These are phyloP conservation scores for Distichodus sexfasciatus DNA, from an alignment of 2,797 vertebrate genomes.

Conservation along the genomic window DNA sequence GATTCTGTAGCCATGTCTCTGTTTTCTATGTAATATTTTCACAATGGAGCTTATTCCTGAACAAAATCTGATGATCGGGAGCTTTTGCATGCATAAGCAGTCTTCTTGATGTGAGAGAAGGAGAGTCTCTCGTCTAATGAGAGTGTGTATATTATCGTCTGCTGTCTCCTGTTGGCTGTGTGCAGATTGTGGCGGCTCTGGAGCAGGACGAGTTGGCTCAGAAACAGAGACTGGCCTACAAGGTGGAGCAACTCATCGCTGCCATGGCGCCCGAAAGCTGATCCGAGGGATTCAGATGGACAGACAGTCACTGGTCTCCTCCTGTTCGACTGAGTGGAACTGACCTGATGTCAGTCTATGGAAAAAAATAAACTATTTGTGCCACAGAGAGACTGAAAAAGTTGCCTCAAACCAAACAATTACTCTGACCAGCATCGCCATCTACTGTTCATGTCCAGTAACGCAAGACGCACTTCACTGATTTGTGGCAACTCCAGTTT, in stretches of 20 bases:
- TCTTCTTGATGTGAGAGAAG: too few relatives aligned
- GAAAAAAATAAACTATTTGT: background rate
- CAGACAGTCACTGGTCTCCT: background rate
- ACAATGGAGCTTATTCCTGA: too few relatives aligned
- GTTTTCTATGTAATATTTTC: too few relatives aligned
- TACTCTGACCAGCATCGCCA: background rate
- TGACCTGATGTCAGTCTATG: background rate
- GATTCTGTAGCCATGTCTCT: too few relatives aligned
- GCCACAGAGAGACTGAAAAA: background rate
- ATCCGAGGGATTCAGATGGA: constrained; percentile 57
- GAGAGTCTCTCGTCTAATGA: too few relatives aligned
- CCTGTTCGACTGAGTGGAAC: background rate
- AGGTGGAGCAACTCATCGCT: constrained; percentile 89
- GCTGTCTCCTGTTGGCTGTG: constrained; percentile 14
- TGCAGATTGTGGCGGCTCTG: constrained; percentile 86
- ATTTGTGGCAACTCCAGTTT: background rate
- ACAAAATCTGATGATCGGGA: too few relatives aligned
- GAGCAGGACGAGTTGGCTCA: constrained; percentile 91
- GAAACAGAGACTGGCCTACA: constrained; percentile 90
- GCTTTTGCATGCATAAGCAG: too few relatives aligned
- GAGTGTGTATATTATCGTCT: background rate
- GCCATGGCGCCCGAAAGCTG: constrained; percentile 94
- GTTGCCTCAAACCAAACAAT: background rate
- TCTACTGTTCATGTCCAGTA: background rate
- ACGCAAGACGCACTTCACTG: background rate